Evolutionary conservation across 2,797 vertebrate species (phyloP), one percentile per base, ranked within the genome.

Genomic region (Neoniphon sammara): DNA sequence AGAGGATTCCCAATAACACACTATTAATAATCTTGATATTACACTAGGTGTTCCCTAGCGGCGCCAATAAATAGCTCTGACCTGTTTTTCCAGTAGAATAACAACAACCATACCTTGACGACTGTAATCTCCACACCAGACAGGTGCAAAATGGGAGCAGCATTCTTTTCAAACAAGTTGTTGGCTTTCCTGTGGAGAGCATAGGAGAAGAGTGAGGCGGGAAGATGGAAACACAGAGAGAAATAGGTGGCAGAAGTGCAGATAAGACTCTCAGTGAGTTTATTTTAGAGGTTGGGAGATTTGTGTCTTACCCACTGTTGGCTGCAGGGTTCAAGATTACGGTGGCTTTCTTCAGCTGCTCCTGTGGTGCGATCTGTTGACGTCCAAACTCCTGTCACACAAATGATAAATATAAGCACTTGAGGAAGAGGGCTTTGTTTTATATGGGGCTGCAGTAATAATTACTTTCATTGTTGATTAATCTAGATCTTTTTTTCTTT

Each of bases 101-200:
- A 44, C 3, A 39, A 0, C 1, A 49, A 34, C 5, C 1, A 64
- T 91, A 98, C 98, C 97, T 98, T 99, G 52, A 99, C 94, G 7
- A 99, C 69, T 42, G 94, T 98, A 70, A 99, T 87, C 74, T 99
- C 97, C 82, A 99, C 90, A 57, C 98, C 98, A 83, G 97, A 96
- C 70, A 99, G 94, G 81, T 99, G 96, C 76, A 99, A 94, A 92
- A 99, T 96, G 2, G 98, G 98, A 61, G 97, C 97, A 58, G 97
- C 97, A 64, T 99, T 99, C 92, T 97, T 98, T 90, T 99, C 97
- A 95, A 99, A 99, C 52, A 99, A 94, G 47, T 73, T 96, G 87
- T 95, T 96, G 75, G 97, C 98, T 94, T 98, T 99, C 61, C 98
- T 99, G 88, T 5, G 71, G 58, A 42, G 18, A 49, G 63, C 23